Base-by-base conservation (phyloP, 2,113 vertebrate species). In the Agapornis roseicollis region DNA sequence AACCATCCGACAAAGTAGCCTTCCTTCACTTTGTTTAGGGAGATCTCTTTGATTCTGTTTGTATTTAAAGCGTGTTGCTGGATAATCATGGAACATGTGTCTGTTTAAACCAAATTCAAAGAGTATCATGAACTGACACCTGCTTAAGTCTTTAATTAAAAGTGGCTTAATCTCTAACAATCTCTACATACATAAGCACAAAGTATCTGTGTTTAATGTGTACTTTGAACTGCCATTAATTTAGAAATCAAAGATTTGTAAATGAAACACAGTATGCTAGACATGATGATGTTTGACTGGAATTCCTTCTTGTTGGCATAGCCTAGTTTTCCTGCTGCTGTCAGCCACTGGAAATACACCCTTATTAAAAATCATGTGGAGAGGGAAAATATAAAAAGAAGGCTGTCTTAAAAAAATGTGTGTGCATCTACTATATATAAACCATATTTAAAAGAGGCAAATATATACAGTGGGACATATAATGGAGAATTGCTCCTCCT, bases 81-180 rank as follows among this genome's bases (percentile, higher is more conserved):
- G 50, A 55, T 78, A 91, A 73, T 89, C 74, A 7, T 35, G 88
- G 78, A 78, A 65, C 71, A 31, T 56, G 0, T 31, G 63, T 91
- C 90, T 72, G 20, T 71, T 82, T 77, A 88, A 94, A 90, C 74
- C 90, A 69, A 89, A 95, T 82, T 90, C 88, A 94, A 85, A 86
- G 85, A 85, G 63, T 58, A 63, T 89, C 89, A 35, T 10, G 3
- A 83, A 94, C 79, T 76, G 92, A 95, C 94, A 96, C 93, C 93
- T 95, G 94, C 93, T 91, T 56, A 81, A 93, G 80, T 83, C 94
- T 97, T 93, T 97, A 96, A 97, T 97, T 97, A 96, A 91, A 84
- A 89, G 50, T 52, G 49, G 47, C 88, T 92, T 95, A 93, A 96
- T 97, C 95, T 95, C 91, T 44, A 71, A 27, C 84, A 89, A 94